Evolutionary conservation across 2,888 invertebrate genomes (phyloP), one percentile per base, ranked within the genome.

Genomic region (Drosophila sordidapex): DNA sequence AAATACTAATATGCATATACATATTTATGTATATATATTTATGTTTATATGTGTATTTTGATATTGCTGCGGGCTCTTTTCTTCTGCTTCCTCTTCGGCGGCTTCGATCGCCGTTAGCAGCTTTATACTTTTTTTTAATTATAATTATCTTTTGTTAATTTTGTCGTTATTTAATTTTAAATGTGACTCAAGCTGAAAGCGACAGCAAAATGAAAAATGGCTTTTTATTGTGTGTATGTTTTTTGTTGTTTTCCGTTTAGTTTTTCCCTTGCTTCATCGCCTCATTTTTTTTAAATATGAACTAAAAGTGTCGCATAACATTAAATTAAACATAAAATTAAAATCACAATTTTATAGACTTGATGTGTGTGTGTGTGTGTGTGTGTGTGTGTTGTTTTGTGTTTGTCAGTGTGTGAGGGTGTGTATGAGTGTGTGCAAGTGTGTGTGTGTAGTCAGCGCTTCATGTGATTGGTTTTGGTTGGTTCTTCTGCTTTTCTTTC

Each of bases 291-390:
- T 63, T 56, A 67, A 64, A 66, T 77, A 80, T 70, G 36, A 73
- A 68, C 76, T 83, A 83, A 83, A 81, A 63, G 70, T 80, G 70
- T 86, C 83, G 79, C 81, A 74, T 76, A 71, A 74, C 64, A 89
- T 89, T 86, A 90, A 86, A 91, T 88, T 88, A 90, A 80, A 89
- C 85, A 91, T 92, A 82, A 91, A 92, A 92, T 90, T 92, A 92
- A 92, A 92, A 92, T 92, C 92, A 92, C 92, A 92, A 93, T 93
- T 91, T 92, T 90, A 91, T 92, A 92, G 92, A 92, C 92, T 92
- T 92, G 93, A 91, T 82, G 89, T 90, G 77, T 81, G 79, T 81
- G 51, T 79, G 35, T 60, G 79, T 81, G 51, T 79, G 35, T 60
- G 25, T 25, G 5, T 49, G 29, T 21, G 18, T 58, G 29, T 49